Evolutionary conservation across 23 tunicate species (phyloP).

Genomic region (Phallusia fumigata): DNA sequence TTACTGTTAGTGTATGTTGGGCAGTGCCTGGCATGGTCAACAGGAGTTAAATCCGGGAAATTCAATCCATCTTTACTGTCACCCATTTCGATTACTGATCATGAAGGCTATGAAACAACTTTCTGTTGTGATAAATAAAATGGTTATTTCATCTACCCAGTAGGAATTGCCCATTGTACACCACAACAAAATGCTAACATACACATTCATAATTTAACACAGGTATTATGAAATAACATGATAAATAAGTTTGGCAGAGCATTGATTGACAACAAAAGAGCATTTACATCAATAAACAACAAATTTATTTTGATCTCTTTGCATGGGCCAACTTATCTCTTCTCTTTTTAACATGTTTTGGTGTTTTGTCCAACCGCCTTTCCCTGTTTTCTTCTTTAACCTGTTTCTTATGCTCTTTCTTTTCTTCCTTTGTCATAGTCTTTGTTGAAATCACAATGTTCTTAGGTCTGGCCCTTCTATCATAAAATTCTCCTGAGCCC

Average conservation of each 20-base stretch:
- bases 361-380: conserved; percentile 77
- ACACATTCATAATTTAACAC: background rate
- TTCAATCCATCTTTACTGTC: conserved; percentile 48
- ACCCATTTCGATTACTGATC: background rate
- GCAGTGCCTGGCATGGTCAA: conserved; percentile 71
- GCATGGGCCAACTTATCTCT: conserved; percentile 52
- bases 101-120: background rate
- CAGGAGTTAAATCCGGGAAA: conserved; percentile 61
- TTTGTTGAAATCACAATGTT: conserved; percentile 31
- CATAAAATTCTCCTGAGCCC: background rate
- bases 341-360: conserved; percentile 95
- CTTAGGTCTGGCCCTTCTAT: conserved; percentile 14
- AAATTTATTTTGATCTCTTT: conserved; percentile 18
- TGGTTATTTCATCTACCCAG: background rate
- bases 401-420: conserved; percentile 49
- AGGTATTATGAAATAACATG: too few relatives aligned
- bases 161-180: background rate
- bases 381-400: conserved; percentile 87
- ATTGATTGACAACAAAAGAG: too few relatives aligned
- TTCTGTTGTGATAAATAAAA: background rate
- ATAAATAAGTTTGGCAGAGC: too few relatives aligned
- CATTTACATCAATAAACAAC: background rate
- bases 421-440: conserved; percentile 96
- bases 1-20: conserved; percentile 66
- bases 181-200: background rate